phyloP scores from a whole-genome alignment of 2,113 vertebrate genomes.

The Ctenomys sociabilis region DNA sequence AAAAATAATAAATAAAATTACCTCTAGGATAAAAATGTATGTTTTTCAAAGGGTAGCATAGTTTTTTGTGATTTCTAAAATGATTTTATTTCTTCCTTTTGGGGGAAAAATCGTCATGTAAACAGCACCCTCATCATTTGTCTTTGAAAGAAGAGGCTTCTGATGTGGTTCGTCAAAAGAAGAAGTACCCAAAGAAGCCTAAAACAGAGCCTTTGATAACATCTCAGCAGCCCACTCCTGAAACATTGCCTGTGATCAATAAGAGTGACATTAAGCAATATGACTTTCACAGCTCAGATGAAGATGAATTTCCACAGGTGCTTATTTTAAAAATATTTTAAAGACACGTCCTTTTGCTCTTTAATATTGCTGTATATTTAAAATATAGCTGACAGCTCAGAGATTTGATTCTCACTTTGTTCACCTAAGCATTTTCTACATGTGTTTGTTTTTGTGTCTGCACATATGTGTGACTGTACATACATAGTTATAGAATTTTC shows the following conservation, averaged over 20 bases:
- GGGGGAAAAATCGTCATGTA: conserved; percentile 71
- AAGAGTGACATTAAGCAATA: conserved; percentile 96
- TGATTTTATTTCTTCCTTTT: conserved; percentile 68
- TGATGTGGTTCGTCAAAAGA: conserved; percentile 91
- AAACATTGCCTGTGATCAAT: conserved; percentile 89
- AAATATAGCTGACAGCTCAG: conserved; percentile 57
- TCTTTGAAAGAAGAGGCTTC: conserved; percentile 90
- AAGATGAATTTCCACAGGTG: conserved; percentile 94
- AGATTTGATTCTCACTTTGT: conserved; percentile 62
- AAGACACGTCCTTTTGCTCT: conserved; percentile 68
- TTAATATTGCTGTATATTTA: conserved; percentile 66
- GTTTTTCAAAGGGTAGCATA: conserved; percentile 74
- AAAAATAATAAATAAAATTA: conserved; percentile 72
- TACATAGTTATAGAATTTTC: conserved; percentile 16
- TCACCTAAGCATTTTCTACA: conserved; percentile 35
- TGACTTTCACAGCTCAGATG: conserved; percentile 97
- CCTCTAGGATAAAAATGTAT: conserved; percentile 71
- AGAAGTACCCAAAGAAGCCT: conserved; percentile 93
- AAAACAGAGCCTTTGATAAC: conserved; percentile 87
- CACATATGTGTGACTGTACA: background rate
- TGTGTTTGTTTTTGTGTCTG: background rate
- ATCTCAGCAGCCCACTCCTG: conserved; percentile 87
- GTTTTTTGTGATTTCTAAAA: conserved; percentile 80
- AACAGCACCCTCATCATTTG: conserved; percentile 89
- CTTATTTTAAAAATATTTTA: conserved; percentile 70